Evolutionary conservation across 2,888 invertebrate species (phyloP).

Genomic region (Agonopterix alstromeriana): DNA sequence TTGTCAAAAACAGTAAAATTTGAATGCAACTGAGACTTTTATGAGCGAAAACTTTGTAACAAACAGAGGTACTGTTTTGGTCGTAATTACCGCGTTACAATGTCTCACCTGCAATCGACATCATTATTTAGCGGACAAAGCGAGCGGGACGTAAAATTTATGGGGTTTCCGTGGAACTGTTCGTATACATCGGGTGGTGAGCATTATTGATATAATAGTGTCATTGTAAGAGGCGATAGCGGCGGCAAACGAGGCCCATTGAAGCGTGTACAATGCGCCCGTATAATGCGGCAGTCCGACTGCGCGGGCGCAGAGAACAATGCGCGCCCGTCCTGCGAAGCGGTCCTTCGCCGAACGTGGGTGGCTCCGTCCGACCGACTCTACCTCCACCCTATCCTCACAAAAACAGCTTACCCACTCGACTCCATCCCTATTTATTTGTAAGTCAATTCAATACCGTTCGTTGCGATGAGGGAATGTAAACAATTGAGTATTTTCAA

Average conservation of each 20-base stretch:
- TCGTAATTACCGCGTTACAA: conserved; percentile 7
- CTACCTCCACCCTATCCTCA: conserved; percentile 37
- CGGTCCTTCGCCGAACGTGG: conserved; percentile 62
- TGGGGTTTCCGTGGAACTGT: conserved; percentile 57
- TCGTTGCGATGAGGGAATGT: conserved; percentile 9
- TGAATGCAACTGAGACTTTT: background rate
- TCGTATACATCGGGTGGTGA: conserved; percentile 44
- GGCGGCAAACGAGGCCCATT: conserved; percentile 67
- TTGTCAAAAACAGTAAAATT: background rate
- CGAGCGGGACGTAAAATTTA: conserved; percentile 46
- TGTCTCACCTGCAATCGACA: conserved; percentile 23
- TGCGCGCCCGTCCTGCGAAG: conserved; percentile 45
- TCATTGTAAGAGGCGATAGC: conserved; percentile 65
- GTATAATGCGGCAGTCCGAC: conserved; percentile 61
- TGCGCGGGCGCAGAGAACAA: conserved; percentile 55
- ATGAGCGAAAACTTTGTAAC: too few relatives aligned
- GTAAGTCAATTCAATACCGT: conserved; percentile 19
- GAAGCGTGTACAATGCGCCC: conserved; percentile 72
- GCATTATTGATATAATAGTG: conserved; percentile 69
- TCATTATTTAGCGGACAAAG: conserved; percentile 43
- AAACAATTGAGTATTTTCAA: background rate
- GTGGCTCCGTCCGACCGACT: conserved; percentile 31
- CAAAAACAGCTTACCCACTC: conserved; percentile 23
- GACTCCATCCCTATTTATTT: conserved; percentile 24
- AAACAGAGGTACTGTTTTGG: conserved; percentile 3